Conservation (phyloP, 2,113 vertebrate genomes). For the Macquaria ambigua region DNA sequence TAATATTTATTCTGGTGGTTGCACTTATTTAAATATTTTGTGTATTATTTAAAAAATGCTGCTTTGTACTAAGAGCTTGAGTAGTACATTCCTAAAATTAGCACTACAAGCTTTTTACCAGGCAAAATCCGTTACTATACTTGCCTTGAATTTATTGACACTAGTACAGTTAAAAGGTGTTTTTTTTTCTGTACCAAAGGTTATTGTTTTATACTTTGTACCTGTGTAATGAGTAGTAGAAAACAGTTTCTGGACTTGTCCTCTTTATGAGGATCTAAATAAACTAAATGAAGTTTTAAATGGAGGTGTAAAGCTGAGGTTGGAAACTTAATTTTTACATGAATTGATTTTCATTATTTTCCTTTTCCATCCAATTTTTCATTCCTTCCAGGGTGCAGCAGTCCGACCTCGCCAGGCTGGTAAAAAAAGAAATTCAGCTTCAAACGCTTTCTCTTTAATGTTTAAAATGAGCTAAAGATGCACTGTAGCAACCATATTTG, state of each 20-base stretch:
- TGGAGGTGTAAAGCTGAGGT: constrained; percentile 23
- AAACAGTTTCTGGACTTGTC: constrained; percentile 35
- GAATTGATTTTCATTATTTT: background rate
- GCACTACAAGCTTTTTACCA: constrained; percentile 54
- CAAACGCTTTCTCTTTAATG: constrained; percentile 7
- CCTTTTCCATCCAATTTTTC: constrained; percentile 18
- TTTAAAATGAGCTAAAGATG: constrained; percentile 23
- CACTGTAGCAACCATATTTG: constrained; percentile 44
- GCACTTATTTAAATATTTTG: constrained; percentile 72
- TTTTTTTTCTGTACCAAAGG: constrained; percentile 65
- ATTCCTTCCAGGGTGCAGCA: constrained; percentile 42
- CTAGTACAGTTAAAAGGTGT: constrained; percentile 39
- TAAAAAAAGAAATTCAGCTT: background rate
- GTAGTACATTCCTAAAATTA: constrained; percentile 54
- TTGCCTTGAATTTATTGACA: constrained; percentile 60
- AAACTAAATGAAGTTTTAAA: constrained; percentile 14
- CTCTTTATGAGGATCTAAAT: constrained; percentile 42
- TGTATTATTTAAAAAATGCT: constrained; percentile 54
- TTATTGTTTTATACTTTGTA: constrained; percentile 47
- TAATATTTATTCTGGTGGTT: constrained; percentile 81
- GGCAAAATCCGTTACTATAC: constrained; percentile 29
- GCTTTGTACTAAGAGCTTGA: constrained; percentile 67
- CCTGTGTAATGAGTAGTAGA: constrained; percentile 30
- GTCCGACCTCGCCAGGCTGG: constrained; percentile 26
- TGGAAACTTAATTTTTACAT: constrained; percentile 3